Conservation (phyloP, 2,113 vertebrate species). For the Micromys minutus region DNA sequence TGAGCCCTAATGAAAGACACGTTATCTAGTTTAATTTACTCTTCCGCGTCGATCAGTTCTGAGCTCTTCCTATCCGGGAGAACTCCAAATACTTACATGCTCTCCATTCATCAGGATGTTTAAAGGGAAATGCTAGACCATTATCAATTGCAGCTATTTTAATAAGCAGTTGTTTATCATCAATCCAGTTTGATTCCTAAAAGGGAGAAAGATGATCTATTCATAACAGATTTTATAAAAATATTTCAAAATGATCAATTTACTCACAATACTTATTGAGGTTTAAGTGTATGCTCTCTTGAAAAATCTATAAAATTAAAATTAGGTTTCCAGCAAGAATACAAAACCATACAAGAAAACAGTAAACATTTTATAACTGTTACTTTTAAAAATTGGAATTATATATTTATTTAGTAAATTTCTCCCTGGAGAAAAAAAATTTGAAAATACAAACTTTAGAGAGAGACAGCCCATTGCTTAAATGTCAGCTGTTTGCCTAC, state of each 20-base stretch:
- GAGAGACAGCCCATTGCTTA: neutral
- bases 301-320: conserved; percentile 53
- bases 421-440: neutral
- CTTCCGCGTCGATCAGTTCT: neutral
- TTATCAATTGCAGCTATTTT: conserved; percentile 98
- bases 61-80: conserved; percentile 6
- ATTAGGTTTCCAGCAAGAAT: conserved; percentile 31
- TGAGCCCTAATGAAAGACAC: neutral
- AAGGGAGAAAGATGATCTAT: conserved; percentile 48
- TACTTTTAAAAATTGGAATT: neutral
- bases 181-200: conserved; percentile 88
- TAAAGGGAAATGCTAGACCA: conserved; percentile 97
- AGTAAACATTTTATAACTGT: conserved; percentile 34
- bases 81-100: conserved; percentile 87
- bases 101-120: conserved; percentile 98
- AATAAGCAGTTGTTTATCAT: conserved; percentile 87
- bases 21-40: neutral
- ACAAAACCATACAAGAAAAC: conserved; percentile 42
- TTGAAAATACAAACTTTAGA: conserved; percentile 42
- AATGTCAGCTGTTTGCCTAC: conserved; percentile 46
- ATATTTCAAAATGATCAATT: conserved; percentile 45
- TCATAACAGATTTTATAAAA: conserved; percentile 32
- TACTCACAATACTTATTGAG: conserved; percentile 47
- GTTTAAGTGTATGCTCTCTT: conserved; percentile 20
- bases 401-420: conserved; percentile 5